Evolutionary conservation across 1,140 invertebrate species (phyloP), one percentile per base, ranked within the genome.

Genomic region (Penaeus chinensis): DNA sequence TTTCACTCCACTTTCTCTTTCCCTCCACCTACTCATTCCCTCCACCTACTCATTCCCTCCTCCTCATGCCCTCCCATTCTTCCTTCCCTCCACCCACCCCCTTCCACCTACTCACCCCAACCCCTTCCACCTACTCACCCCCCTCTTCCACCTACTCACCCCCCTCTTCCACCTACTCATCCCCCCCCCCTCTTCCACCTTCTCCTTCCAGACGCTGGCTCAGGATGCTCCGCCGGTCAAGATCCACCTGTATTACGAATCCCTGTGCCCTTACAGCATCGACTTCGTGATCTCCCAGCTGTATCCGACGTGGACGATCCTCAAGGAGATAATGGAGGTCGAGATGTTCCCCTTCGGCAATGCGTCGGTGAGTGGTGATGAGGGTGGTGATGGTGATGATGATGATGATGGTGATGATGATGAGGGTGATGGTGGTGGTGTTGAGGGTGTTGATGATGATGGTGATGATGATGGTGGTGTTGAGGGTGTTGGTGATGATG

Each of bases 171-270:
- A 27, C 20, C 24, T 5, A n/a, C 18, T 74, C 18, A 19, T 11
- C 1, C 42, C 8, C 42, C 0, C 10, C 19, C 27, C 42, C 0
- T 4, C 19, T 16, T 10, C 0, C n/a, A 0, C 10, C n/a, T 19
- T 32, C n/a, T 16, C 19, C 32, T 37, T 20, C 20, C 78, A 90
- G 89, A 87, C 63, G n/a, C 42, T 76, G 37, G 63, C 83, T 20
- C 74, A 84, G 69, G 85, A 85, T 5, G 80, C 88, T 22, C 80
- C 88, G n/a, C 90, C 90, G 0, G 92, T 94, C 3, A 90, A 93
- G 91, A 93, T 98, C 19, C 94, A 94, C 77, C 95, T 98, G n/a
- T 98, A 96, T 92, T 98, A 98, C 93, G 97, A 99, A 92, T 95
- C 96, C 8, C 92, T 98, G 3, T 99, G 98, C 93, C 96, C 97